Evolutionary conservation across 2,113 vertebrate species (phyloP).

Genomic region (Clarias macrocephalus): DNA sequence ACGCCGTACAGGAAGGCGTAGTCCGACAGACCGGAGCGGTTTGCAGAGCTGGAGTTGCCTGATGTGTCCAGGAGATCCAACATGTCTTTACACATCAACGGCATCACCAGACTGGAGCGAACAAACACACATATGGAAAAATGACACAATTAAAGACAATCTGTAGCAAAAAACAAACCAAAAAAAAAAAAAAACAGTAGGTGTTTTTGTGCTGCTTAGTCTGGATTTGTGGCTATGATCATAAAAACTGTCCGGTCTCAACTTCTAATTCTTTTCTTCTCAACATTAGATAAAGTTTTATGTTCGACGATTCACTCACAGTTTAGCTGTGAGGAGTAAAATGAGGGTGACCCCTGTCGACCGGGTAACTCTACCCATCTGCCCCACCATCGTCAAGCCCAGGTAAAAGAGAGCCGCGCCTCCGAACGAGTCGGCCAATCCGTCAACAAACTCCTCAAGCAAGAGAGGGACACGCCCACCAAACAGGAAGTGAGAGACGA

Average conservation of each 20-base stretch:
- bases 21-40: slow-evolving; percentile 94
- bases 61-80: slow-evolving; percentile 86
- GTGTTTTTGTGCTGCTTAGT: too few species aligned
- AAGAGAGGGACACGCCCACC: slow-evolving; percentile 84
- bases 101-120: slow-evolving; percentile 85
- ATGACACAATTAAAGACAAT: slow-evolving; percentile 8
- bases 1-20: slow-evolving; percentile 97
- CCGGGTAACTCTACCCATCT: slow-evolving; percentile 86
- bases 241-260: neutral
- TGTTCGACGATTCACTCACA: slow-evolving; percentile 77
- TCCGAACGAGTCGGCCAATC: slow-evolving; percentile 91
- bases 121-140: neutral
- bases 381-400: slow-evolving; percentile 96
- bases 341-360: slow-evolving; percentile 89
- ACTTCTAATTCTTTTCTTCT: neutral
- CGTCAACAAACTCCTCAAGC: slow-evolving; percentile 90
- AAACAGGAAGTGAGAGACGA: slow-evolving; percentile 89
- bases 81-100: slow-evolving; percentile 95
- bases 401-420: slow-evolving; percentile 96
- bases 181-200: neutral
- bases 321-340: slow-evolving; percentile 97
- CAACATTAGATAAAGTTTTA: neutral
- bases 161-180: too few species aligned
- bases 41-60: slow-evolving; percentile 72
- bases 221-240: neutral